Evolutionary conservation across 2,888 invertebrate genomes (phyloP).

Genomic region (Ectropis crepuscularia): DNA sequence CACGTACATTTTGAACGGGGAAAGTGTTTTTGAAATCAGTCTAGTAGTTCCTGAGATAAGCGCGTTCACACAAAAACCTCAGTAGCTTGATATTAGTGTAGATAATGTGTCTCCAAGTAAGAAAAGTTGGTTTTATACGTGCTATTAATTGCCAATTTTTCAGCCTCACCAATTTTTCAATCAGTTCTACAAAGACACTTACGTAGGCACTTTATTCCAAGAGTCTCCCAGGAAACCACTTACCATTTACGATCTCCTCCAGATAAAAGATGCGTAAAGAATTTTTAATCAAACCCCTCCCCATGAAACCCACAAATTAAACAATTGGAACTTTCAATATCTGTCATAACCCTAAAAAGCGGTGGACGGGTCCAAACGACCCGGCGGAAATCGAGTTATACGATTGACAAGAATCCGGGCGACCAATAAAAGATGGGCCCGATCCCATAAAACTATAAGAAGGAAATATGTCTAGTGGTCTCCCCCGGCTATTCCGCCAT

Average conservation of each 20-base stretch:
- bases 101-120: no score
- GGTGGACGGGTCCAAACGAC: slow-evolving; percentile 58
- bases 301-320: slow-evolving; percentile 60
- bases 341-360: slow-evolving; percentile 51
- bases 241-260: neutral
- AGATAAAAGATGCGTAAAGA: slow-evolving; percentile 35
- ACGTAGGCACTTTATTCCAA: no score
- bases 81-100: no score
- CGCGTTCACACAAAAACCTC: no score
- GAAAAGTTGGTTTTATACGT: no score
- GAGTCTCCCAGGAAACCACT: neutral
- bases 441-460: slow-evolving; percentile 81
- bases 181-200: no score
- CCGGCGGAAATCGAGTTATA: slow-evolving; percentile 59
- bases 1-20: no score
- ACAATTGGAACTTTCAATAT: slow-evolving; percentile 67
- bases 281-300: slow-evolving; percentile 55
- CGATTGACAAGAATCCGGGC: slow-evolving; percentile 78
- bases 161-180: no score
- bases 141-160: no score
- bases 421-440: slow-evolving; percentile 79
- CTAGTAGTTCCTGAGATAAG: no score
- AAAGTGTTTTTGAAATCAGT: no score
- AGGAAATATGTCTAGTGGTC: slow-evolving; percentile 73
- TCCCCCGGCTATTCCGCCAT: slow-evolving; percentile 63